phyloP scores from a whole-genome alignment of 1,140 invertebrate species.

The Proales similis region DNA sequence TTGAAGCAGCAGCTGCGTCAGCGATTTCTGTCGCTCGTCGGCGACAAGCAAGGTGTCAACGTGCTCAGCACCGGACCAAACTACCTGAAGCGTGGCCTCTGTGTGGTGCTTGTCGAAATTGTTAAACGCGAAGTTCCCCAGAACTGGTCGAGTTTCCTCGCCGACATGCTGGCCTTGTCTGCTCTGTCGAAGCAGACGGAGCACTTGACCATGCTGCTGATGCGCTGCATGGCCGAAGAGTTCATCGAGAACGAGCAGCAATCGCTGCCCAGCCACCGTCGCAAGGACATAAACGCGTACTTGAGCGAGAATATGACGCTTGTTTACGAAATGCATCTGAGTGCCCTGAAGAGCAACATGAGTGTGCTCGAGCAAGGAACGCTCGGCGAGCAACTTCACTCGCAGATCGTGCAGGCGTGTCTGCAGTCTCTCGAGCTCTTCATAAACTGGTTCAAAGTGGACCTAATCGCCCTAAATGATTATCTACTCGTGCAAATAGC shows the following conservation, averaged over 20 bases:
- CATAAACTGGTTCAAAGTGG: slow-evolving; percentile 33
- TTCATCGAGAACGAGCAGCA: slow-evolving; percentile 17
- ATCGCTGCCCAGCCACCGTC: slow-evolving; percentile 7
- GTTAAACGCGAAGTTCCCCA: slow-evolving; percentile 30
- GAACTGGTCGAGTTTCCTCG: slow-evolving; percentile 27
- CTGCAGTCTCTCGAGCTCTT: slow-evolving; percentile 11
- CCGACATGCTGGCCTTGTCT: slow-evolving; percentile 17
- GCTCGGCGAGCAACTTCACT: too few relatives aligned
- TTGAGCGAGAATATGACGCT: slow-evolving; percentile 11
- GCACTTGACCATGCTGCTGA: slow-evolving; percentile 16
- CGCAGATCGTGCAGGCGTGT: too few relatives aligned
- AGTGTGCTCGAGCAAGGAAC: too few relatives aligned
- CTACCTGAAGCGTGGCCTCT: slow-evolving; percentile 19
- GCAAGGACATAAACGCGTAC: slow-evolving; percentile 36
- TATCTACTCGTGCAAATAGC: slow-evolving; percentile 20
- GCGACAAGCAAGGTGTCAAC: slow-evolving; percentile 16
- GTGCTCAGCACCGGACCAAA: slow-evolving; percentile 22
- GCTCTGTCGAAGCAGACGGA: slow-evolving; percentile 15
- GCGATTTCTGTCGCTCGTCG: slow-evolving; percentile 11
- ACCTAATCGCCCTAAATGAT: background rate
- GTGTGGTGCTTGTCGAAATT: slow-evolving; percentile 21
- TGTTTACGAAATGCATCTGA: too few relatives aligned
- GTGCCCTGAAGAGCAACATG: too few relatives aligned
- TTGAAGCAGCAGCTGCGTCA: slow-evolving; percentile 10
- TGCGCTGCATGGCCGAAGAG: slow-evolving; percentile 34